Evolutionary conservation across 1,140 invertebrate species (phyloP), one percentile per base, ranked within the genome.

Genomic region (Diorhabda sublineata): DNA sequence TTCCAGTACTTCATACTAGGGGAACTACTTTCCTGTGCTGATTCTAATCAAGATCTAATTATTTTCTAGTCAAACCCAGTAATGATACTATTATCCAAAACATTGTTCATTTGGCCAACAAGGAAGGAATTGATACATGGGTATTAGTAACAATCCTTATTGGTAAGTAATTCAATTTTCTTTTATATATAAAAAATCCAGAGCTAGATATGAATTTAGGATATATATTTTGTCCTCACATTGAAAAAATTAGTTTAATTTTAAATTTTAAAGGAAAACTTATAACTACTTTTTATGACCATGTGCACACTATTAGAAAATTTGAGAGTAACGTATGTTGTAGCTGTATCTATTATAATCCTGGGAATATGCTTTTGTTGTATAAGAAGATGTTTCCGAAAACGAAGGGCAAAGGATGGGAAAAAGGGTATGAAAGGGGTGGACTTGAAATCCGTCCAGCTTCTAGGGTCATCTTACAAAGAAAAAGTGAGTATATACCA

Each of bases 351-450:
- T 64, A 83, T 95, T 61, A 83, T 98, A 70, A 88, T 98, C 69
- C 85, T 97, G 73, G 92, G 91, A 75, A 90, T 96, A 74, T 94
- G 94, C 83, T 93, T 94, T 83, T 97, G 93, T 85, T 97, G 96
- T 84, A 94, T 98, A 84, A 88, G 95, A 81, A 87, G 95, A 87
- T 98, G 95, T 84, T 96, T 94, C 86, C 90, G 93, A 80, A 96
- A 96, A 80, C 87, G 95, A 81, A 89, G 94, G 74, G 94, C 93
- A 86, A 97, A 97, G 87, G 95, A 97, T 85, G 94, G 92, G 75
- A 97, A 97, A 82, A 97, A 98, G 83, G 95, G 95, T 58, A 88
- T 94, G 82, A 97, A 98, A 82, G 95, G 95, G 68, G 96, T 98
- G 71, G 97, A 98, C 83, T 85, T 98, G 71, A 98, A 98, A 86